Evolutionary conservation across 2,797 vertebrate species (phyloP).

Genomic region (Heliangelus exortis): DNA sequence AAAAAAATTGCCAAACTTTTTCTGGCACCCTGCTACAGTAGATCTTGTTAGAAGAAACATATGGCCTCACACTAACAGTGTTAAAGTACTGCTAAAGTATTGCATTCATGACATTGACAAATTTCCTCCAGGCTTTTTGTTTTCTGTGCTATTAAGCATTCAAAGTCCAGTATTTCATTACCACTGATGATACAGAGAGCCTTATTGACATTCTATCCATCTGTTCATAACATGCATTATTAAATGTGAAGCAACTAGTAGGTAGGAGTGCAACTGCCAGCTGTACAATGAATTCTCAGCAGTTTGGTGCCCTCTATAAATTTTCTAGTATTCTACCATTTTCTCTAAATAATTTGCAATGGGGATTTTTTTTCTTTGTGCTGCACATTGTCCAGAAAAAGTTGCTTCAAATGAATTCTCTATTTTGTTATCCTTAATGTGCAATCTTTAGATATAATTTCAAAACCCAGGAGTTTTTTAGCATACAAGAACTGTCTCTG

Average conservation of each 20-base stretch:
- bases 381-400: constrained; percentile 30
- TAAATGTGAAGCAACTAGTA: constrained; percentile 76
- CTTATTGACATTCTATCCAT: constrained; percentile 73
- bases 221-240: constrained; percentile 76
- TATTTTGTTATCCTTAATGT: constrained; percentile 48
- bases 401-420: constrained; percentile 48
- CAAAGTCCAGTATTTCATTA: constrained; percentile 72
- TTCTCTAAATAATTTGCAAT: constrained; percentile 24
- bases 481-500: background rate
- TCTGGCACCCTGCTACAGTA: constrained; percentile 46
- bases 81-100: constrained; percentile 62
- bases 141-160: constrained; percentile 71
- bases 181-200: constrained; percentile 61
- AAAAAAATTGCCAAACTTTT: constrained; percentile 27
- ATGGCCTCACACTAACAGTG: constrained; percentile 64
- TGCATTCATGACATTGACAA: constrained; percentile 62
- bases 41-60: constrained; percentile 69
- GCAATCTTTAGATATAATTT: constrained; percentile 52
- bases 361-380: background rate
- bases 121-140: constrained; percentile 70
- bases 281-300: constrained; percentile 69
- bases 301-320: constrained; percentile 67
- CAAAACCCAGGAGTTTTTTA: constrained; percentile 30
- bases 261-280: constrained; percentile 71
- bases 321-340: constrained; percentile 57